Percentiles rank a stretch among this genome's conserved stretches.
Evolutionary conservation across 2,888 invertebrate species (phyloP).

Genomic region (Hartigia nigra): DNA sequence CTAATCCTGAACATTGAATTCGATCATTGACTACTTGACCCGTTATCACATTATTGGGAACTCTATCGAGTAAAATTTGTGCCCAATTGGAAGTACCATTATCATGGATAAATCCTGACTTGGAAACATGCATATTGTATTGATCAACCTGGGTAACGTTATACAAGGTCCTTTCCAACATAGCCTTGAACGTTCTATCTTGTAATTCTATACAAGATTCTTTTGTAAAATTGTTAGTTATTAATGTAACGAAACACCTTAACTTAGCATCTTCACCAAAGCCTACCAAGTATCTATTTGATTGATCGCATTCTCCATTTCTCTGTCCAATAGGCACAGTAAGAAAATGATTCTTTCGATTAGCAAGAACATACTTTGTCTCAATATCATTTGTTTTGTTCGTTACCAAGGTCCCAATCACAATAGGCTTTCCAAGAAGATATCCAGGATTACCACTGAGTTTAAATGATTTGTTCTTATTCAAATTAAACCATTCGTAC

Average conservation of each 20-base stretch:
- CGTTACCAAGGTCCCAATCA: slow-evolving; percentile 64
- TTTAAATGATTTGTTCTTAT: slow-evolving; percentile 42
- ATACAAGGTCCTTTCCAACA: slow-evolving; percentile 46
- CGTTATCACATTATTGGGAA: slow-evolving; percentile 46
- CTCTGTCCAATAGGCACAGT: slow-evolving; percentile 51
- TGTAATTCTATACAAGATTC: slow-evolving; percentile 56
- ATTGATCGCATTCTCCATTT: slow-evolving; percentile 49
- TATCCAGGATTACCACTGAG: slow-evolving; percentile 86
- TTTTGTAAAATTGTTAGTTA: slow-evolving; percentile 50
- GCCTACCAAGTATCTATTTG: slow-evolving; percentile 44
- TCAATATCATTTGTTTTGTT: slow-evolving; percentile 41
- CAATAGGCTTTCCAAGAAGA: slow-evolving; percentile 73
- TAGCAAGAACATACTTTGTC: slow-evolving; percentile 39
- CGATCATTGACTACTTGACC: slow-evolving; percentile 42
- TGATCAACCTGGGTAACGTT: slow-evolving; percentile 51
- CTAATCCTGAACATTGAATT: slow-evolving; percentile 54
- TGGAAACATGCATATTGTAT: slow-evolving; percentile 61
- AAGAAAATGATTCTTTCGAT: slow-evolving; percentile 49
- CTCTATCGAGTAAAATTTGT: slow-evolving; percentile 64
- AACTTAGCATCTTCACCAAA: slow-evolving; percentile 58
- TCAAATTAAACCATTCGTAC: slow-evolving; percentile 45
- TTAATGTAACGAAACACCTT: slow-evolving; percentile 47
- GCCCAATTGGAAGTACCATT: slow-evolving; percentile 66
- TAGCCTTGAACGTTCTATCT: slow-evolving; percentile 48
- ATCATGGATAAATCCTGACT: slow-evolving; percentile 67